Conservation (phyloP, 2,113 vertebrate species). For the Castor canadensis region DNA sequence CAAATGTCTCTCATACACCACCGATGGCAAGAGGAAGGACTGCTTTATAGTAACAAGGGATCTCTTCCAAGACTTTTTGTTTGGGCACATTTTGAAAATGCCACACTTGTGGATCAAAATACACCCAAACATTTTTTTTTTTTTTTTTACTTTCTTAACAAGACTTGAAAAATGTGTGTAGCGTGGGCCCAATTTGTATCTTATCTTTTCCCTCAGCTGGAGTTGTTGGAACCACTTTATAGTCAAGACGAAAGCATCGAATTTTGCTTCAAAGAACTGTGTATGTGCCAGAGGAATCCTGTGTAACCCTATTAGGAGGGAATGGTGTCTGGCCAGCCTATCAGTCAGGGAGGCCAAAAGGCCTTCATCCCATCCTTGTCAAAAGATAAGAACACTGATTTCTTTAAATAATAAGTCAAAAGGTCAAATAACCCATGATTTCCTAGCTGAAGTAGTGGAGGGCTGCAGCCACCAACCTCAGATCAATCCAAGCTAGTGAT, state of each 20-base stretch:
- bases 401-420: not conserved
- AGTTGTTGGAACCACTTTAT: conserved; percentile 53
- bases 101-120: conserved; percentile 56
- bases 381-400: conserved; percentile 10
- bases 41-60: not conserved
- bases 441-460: not conserved
- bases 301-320: conserved; percentile 12
- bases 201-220: conserved; percentile 63
- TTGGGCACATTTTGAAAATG: conserved; percentile 67
- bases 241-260: conserved; percentile 69
- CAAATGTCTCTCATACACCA: not conserved
- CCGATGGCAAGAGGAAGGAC: conserved; percentile 37
- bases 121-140: conserved; percentile 59
- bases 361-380: conserved; percentile 44
- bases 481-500: not conserved
- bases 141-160: conserved; percentile 65
- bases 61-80: conserved; percentile 60
- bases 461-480: not conserved
- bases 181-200: conserved; percentile 64
- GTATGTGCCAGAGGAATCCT: not conserved
- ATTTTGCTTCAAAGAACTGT: conserved; percentile 66
- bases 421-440: not conserved
- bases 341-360: not conserved
- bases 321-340: not conserved
- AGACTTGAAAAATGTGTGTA: conserved; percentile 65